Base-by-base conservation (phyloP, 2,888 invertebrate species). In the Nomada flava region DNA sequence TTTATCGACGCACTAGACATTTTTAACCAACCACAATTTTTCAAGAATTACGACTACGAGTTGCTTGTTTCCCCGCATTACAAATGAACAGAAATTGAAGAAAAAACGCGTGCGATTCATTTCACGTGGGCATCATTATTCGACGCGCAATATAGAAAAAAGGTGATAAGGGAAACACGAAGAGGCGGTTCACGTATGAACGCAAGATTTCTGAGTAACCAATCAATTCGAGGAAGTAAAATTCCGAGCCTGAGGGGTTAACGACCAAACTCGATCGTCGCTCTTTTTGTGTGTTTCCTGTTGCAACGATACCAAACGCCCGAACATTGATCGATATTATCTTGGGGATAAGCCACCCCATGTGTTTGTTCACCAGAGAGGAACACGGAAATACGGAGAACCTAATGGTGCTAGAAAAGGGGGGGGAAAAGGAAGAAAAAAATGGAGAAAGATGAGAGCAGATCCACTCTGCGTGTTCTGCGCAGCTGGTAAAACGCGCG, bases 191-290 rank as follows among this genome's bases (percentile, higher is more conserved):
- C 65, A 57, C 26, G 55, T 26, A 23, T 52, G n/a, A 52, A 36
- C 64, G 55, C 52, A 55, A 80, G 78, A 80, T 78, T 80, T 80
- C 78, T 67, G 44, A 68, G 78, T 72, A 80, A 68, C 72, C 72
- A 68, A 78, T 80, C 80, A 78, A 78, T 80, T 78, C 80, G 67
- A 78, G 63, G 80, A 80, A 80, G 67, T 63, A 67, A 67, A 80
- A 57, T 80, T 78, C 72, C 57, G 53, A 71, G 68, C 78, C 62
- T 4, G 9, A 80, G 52, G 36, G 78, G 80, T 80, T 72, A 72
- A 80, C 68, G 67, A 59, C 78, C 78, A 78, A 72, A 68, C 72
- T 67, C 62, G 77, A 79, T 77, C 47, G 79, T 77, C 50, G 62
- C 53, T 60, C 77, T 71, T 65, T 71, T 63, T 47, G 29, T 55